These are phyloP conservation scores for Semaprochilodus insignis DNA, from an alignment of 2,797 vertebrate species.

Conservation along the genomic window DNA sequence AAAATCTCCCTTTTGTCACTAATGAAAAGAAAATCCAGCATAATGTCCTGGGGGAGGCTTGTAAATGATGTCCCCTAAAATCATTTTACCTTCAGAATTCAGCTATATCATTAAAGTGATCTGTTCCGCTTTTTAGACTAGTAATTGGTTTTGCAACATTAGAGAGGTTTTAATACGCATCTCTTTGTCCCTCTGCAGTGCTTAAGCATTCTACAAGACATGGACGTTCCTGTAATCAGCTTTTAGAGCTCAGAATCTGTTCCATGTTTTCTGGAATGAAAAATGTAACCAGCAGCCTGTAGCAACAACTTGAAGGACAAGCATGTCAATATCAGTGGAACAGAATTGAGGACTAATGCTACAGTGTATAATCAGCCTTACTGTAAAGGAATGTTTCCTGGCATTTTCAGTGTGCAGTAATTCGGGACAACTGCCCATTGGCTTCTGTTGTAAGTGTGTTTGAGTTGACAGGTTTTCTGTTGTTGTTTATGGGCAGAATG, in stretches of 20 bases:
- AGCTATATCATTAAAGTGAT: neutral
- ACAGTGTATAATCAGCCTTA: neutral
- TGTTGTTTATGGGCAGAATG: too few relatives aligned
- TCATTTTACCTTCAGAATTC: slow-evolving; percentile 1
- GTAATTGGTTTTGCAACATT: slow-evolving; percentile 5
- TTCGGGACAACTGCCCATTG: too few relatives aligned
- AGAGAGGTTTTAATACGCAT: neutral
- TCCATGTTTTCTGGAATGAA: slow-evolving; percentile 2
- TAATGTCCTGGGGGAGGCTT: slow-evolving; percentile 6
- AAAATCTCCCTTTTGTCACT: slow-evolving; percentile 13
- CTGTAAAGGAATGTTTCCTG: neutral
- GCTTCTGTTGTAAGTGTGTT: too few relatives aligned
- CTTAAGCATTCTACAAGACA: neutral
- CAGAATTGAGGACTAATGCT: neutral
- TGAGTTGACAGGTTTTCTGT: too few relatives aligned
- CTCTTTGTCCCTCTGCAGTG: neutral
- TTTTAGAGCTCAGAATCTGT: neutral
- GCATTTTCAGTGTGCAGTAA: neutral
- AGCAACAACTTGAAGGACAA: neutral
- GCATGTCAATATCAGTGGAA: neutral
- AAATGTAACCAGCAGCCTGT: too few relatives aligned
- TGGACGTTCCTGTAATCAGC: neutral
- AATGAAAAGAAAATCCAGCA: slow-evolving; percentile 13
- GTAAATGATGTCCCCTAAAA: slow-evolving; percentile 16
- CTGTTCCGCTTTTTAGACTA: slow-evolving; percentile 1